Conservation (phyloP, 1,140 invertebrate genomes). For the Pissodes strobi region DNA sequence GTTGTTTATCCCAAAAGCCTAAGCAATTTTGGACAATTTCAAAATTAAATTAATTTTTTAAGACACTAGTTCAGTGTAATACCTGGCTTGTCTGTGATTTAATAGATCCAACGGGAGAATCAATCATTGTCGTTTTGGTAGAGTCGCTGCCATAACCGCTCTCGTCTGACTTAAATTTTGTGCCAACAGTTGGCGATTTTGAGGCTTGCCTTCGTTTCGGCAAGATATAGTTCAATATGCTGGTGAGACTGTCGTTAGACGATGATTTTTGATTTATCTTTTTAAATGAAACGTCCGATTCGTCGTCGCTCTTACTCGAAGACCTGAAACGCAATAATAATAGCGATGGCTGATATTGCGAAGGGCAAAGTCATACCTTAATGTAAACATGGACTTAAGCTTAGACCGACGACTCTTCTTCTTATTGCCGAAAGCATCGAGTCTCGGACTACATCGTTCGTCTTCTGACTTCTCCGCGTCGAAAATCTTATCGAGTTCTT, state of each 20-base stretch:
- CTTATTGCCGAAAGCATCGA: conserved; percentile 37
- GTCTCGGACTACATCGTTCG: background rate
- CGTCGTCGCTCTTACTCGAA: conserved; percentile 49
- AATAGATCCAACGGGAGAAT: conserved; percentile 57
- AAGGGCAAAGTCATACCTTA: conserved; percentile 11
- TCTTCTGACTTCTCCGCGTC: conserved; percentile 17
- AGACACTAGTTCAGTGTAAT: too few relatives aligned
- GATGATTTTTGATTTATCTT: conserved; percentile 31
- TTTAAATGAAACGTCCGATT: conserved; percentile 30
- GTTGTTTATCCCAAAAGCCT: too few relatives aligned
- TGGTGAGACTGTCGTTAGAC: conserved; percentile 43
- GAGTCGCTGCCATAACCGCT: conserved; percentile 70
- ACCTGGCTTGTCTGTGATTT: conserved; percentile 37
- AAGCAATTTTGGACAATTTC: too few relatives aligned
- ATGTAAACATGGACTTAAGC: conserved; percentile 39
- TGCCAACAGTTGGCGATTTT: conserved; percentile 34
- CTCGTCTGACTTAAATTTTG: conserved; percentile 58
- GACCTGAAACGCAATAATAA: conserved; percentile 22
- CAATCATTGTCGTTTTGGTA: conserved; percentile 61
- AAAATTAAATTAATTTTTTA: too few relatives aligned
- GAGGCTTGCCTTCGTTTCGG: conserved; percentile 34
- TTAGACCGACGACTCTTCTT: conserved; percentile 38
- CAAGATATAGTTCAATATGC: conserved; percentile 42
- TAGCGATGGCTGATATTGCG: background rate
- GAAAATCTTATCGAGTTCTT: conserved; percentile 43